Percentiles rank a stretch among this genome's conserved stretches.
Conservation (phyloP, 1,140 invertebrate species). For the Anadara kagoshimensis region DNA sequence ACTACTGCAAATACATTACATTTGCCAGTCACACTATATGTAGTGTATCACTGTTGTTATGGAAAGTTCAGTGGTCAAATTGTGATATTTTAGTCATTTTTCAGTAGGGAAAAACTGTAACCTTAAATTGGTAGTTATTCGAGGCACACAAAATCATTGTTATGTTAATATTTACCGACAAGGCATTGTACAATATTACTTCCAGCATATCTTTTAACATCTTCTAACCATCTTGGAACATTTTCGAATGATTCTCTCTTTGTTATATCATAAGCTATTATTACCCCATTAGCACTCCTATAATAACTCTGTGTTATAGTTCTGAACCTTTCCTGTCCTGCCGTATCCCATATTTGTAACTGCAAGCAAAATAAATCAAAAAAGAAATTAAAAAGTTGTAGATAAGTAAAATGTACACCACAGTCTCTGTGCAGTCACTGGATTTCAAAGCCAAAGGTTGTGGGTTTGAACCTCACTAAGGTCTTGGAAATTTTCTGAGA, state of each 20-base stretch:
- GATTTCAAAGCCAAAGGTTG: too few relatives aligned
- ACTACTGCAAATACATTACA: too few relatives aligned
- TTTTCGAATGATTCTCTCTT: constrained; percentile 92
- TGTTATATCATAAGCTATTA: constrained; percentile 93
- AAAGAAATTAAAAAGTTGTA: neutral
- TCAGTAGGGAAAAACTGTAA: too few relatives aligned
- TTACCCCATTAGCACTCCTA: constrained; percentile 79
- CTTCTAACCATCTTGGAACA: constrained; percentile 94
- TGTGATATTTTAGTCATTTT: too few relatives aligned
- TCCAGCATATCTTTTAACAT: constrained; percentile 93
- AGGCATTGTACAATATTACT: constrained; percentile 91
- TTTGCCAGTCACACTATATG: too few relatives aligned
- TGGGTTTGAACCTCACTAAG: too few relatives aligned
- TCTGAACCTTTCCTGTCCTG: constrained; percentile 96
- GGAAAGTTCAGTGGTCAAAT: too few relatives aligned
- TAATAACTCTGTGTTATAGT: constrained; percentile 90
- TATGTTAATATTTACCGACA: constrained; percentile 81
- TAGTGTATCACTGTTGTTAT: too few relatives aligned
- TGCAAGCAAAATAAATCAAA: constrained; percentile 66
- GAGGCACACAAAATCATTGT: too few relatives aligned
- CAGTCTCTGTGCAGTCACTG: too few relatives aligned
- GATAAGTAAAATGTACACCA: neutral
- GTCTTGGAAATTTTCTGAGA: too few relatives aligned
- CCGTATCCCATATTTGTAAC: constrained; percentile 97
- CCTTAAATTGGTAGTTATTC: too few relatives aligned